Base-by-base conservation (phyloP, 2,888 invertebrate genomes). In the Choristoneura rosaceana region DNA sequence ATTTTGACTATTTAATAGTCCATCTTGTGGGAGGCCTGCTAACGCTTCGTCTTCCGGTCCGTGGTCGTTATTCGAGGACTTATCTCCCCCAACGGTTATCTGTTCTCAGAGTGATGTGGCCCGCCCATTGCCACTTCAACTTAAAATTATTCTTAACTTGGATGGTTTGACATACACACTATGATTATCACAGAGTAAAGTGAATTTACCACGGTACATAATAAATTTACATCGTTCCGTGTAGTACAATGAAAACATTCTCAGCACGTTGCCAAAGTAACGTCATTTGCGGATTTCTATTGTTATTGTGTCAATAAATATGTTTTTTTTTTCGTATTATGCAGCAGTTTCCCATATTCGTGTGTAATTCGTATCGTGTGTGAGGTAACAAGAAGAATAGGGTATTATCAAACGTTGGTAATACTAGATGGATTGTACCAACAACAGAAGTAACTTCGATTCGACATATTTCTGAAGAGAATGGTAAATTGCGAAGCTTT, bases 371-470 rank as follows among this genome's bases (percentile, higher is more conserved):
- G 75, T 76, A 76, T 74, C 73, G 67, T 73, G 65, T 71, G 77
- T 86, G 84, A 86, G 80, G 86, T 89, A 89, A 90, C 80, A 75
- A 76, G 78, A 85, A 84, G 89, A 90, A 90, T 90, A 78, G 88
- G 79, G 86, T 87, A 89, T 90, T 90, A 90, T 89, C 84, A 88
- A 90, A 90, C 82, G 85, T 84, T 82, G 81, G 85, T 87, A 89
- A 88, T 80, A 78, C 78, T 41, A 79, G 79, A 85, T 82, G 80
- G 82, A 64, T 25, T 45, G 34, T 59, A 68, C 34, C 9, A 60
- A 60, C 41, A 33, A 8, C 17, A 47, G 62, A 43, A 34, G 55
- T 17, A 55, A 58, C 25, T 55, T 14, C 33, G 41, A 38, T 60
- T 38, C 41, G 41, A 17, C 2, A 41, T 25, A 14, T 58, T 58